A percentile compares a stretch with the other conserved stretches of the same genome.
phyloP scores from a whole-genome alignment of 2,113 vertebrate genomes.

The Neogobius melanostomus region DNA sequence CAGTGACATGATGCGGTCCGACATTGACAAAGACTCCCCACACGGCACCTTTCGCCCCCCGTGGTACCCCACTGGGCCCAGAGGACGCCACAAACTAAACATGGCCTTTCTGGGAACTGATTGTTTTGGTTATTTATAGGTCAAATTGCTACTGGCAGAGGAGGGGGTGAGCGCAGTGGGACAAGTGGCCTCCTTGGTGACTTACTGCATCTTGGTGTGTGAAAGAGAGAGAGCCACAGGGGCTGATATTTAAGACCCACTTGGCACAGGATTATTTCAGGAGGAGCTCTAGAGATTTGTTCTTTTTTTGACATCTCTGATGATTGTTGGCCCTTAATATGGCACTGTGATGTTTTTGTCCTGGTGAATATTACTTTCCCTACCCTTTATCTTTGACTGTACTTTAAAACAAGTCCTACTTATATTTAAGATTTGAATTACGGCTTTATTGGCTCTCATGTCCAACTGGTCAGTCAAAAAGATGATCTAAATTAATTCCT shows the following conservation, averaged over 20 bases:
- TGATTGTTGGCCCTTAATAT: too few species aligned
- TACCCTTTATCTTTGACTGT: too few species aligned
- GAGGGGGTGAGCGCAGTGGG: neutral
- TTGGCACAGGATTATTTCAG: slow-evolving; percentile 37
- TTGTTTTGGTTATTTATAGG: slow-evolving; percentile 66
- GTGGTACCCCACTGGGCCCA: slow-evolving; percentile 42
- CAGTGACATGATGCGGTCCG: neutral
- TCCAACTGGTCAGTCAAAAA: too few species aligned
- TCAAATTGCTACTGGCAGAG: slow-evolving; percentile 45
- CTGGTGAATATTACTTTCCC: too few species aligned
- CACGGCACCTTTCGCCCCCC: slow-evolving; percentile 36
- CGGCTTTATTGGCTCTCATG: too few species aligned
- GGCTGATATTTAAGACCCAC: slow-evolving; percentile 30
- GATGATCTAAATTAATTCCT: too few species aligned
- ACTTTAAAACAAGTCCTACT: too few species aligned
- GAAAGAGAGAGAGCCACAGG: neutral
- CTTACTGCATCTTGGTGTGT: slow-evolving; percentile 13
- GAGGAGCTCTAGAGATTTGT: slow-evolving; percentile 22
- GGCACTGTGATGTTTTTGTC: too few species aligned
- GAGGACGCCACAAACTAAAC: slow-evolving; percentile 60
- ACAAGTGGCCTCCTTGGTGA: slow-evolving; percentile 11
- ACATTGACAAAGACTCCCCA: slow-evolving; percentile 21
- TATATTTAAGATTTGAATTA: too few species aligned
- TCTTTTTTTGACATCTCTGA: neutral
- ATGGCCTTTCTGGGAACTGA: slow-evolving; percentile 63